Conservation (phyloP, 1,140 invertebrate genomes). For the Euura lappo region DNA sequence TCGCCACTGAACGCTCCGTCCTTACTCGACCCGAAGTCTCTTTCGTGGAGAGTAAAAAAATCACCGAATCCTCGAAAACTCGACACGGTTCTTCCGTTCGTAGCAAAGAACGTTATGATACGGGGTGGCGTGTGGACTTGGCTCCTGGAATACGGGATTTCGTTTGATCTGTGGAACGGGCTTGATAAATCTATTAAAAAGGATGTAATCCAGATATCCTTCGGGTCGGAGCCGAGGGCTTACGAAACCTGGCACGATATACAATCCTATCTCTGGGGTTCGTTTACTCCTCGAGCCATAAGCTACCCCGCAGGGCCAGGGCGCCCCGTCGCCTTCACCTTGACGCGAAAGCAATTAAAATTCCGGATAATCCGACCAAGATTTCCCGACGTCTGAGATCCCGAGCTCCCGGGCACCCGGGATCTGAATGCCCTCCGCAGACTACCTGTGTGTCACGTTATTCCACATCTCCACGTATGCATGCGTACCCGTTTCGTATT, state of each 20-base stretch:
- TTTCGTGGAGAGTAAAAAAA: too few species aligned
- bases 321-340: not conserved
- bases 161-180: not conserved
- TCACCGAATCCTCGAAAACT: too few species aligned
- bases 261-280: not conserved
- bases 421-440: too few species aligned
- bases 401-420: not conserved
- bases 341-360: not conserved
- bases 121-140: too few species aligned
- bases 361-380: not conserved
- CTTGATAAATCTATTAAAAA: not conserved
- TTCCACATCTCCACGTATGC: too few species aligned
- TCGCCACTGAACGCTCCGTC: not conserved
- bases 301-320: too few species aligned
- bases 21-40: not conserved
- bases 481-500: too few species aligned
- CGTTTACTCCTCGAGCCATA: too few species aligned
- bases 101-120: too few species aligned
- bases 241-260: not conserved
- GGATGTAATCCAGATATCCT: too few species aligned
- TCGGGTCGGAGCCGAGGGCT: not conserved
- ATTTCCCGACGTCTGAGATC: not conserved
- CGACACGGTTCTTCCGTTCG: too few species aligned
- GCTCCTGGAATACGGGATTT: not conserved
- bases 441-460: too few species aligned